phyloP scores from a whole-genome alignment of 1,140 invertebrate genomes.

The Alviniconcha marisindica region DNA sequence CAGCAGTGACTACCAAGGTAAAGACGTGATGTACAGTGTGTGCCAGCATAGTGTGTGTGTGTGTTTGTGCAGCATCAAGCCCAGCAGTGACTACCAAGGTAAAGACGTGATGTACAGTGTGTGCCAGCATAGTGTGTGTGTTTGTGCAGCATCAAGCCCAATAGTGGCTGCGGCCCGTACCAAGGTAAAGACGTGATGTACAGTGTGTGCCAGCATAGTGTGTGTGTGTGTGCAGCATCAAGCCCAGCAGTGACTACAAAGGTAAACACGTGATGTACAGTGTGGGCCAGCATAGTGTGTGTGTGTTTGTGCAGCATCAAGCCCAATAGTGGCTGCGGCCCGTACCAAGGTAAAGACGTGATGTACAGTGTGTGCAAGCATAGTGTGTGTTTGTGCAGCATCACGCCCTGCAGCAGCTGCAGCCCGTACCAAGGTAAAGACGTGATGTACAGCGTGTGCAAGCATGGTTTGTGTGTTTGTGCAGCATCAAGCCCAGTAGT shows the following conservation, averaged over 20 bases:
- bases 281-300: too few species aligned
- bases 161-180: slow-evolving; percentile 65
- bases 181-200: slow-evolving; percentile 54
- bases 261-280: too few species aligned
- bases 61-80: slow-evolving; percentile 55
- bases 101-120: slow-evolving; percentile 58
- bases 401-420: not conserved
- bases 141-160: slow-evolving; percentile 61
- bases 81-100: slow-evolving; percentile 56
- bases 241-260: too few species aligned
- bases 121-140: not conserved
- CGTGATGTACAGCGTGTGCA: too few species aligned
- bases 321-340: slow-evolving; percentile 64
- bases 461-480: slow-evolving; percentile 5
- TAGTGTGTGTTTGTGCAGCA: too few species aligned
- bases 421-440: slow-evolving; percentile 55
- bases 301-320: slow-evolving; percentile 49
- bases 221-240: not conserved
- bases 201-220: slow-evolving; percentile 41
- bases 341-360: slow-evolving; percentile 54
- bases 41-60: not conserved
- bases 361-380: slow-evolving; percentile 52
- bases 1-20: too few species aligned
- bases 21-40: too few species aligned
- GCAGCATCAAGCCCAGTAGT: slow-evolving; percentile 62